A percentile compares a stretch with the other conserved stretches of the same genome.
phyloP scores from a whole-genome alignment of 2,888 invertebrate genomes.

The Rotaria sp. region DNA sequence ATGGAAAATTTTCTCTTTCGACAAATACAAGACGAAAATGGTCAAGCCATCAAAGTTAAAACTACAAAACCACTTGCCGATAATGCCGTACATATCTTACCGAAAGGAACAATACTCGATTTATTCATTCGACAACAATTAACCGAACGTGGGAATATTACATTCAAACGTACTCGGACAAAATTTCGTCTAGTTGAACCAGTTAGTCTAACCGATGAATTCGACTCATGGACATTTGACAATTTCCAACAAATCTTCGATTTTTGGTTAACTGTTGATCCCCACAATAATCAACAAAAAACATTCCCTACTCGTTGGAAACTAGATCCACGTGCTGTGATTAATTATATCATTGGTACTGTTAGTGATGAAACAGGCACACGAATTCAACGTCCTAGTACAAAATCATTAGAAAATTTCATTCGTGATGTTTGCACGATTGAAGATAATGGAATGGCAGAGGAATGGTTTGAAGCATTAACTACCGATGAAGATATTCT shows the following conservation, averaged over 20 bases:
- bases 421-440: background rate
- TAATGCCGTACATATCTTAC: background rate
- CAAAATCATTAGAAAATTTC: constrained; percentile 1
- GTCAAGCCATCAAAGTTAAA: background rate
- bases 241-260: background rate
- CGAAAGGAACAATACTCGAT: background rate
- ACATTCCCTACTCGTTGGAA: background rate
- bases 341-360: background rate
- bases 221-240: background rate
- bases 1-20: too few relatives aligned
- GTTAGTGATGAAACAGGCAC: background rate
- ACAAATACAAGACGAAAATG: too few relatives aligned
- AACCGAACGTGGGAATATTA: background rate
- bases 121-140: background rate
- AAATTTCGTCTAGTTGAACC: background rate
- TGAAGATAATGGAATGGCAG: background rate
- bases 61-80: background rate
- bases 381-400: background rate
- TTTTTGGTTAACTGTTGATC: background rate
- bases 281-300: background rate
- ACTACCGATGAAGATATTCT: background rate
- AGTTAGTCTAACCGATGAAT: background rate
- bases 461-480: background rate
- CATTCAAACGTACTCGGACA: background rate
- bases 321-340: background rate